These are phyloP conservation scores for Drosophila takahashii DNA, from an alignment of 1,140 invertebrate species.

Conservation along the genomic window DNA sequence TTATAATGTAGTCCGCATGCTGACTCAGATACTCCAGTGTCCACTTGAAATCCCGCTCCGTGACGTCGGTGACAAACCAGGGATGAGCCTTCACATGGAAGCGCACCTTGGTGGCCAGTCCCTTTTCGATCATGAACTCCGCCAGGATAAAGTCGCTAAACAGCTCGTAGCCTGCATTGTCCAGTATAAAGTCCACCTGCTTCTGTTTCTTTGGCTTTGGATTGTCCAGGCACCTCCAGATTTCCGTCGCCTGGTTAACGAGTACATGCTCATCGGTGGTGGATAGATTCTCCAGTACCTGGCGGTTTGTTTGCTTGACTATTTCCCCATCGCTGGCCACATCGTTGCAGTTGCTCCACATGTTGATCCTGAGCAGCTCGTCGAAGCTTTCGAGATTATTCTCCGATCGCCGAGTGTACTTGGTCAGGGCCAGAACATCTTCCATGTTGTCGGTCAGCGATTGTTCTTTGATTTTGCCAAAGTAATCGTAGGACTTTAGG, in stretches of 20 bases:
- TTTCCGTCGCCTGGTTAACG: constrained; percentile 87
- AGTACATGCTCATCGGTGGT: constrained; percentile 89
- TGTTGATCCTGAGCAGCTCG: constrained; percentile 87
- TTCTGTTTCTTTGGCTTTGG: constrained; percentile 23
- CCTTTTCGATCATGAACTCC: constrained; percentile 89
- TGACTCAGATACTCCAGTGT: constrained; percentile 85
- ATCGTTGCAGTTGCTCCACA: constrained; percentile 93
- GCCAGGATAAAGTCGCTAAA: constrained; percentile 96
- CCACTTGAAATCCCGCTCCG: constrained; percentile 91
- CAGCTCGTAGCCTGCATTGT: constrained; percentile 97
- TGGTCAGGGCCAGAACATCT: constrained; percentile 87
- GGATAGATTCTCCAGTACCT: constrained; percentile 88
- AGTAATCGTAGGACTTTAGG: constrained; percentile 91
- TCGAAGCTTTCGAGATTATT: constrained; percentile 85
- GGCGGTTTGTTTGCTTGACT: constrained; percentile 54
- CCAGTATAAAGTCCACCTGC: constrained; percentile 92
- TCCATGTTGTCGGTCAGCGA: constrained; percentile 86
- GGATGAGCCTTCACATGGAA: constrained; percentile 96
- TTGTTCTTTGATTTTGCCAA: constrained; percentile 90
- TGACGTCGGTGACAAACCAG: constrained; percentile 98
- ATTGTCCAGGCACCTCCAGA: constrained; percentile 85
- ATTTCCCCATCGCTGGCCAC: constrained; percentile 89
- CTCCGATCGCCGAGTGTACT: constrained; percentile 54
- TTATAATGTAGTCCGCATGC: constrained; percentile 81
- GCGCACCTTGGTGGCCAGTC: constrained; percentile 89